These are phyloP conservation scores for Tringa solitaria DNA, from an alignment of 2,113 vertebrate species.

Conservation along the genomic window DNA sequence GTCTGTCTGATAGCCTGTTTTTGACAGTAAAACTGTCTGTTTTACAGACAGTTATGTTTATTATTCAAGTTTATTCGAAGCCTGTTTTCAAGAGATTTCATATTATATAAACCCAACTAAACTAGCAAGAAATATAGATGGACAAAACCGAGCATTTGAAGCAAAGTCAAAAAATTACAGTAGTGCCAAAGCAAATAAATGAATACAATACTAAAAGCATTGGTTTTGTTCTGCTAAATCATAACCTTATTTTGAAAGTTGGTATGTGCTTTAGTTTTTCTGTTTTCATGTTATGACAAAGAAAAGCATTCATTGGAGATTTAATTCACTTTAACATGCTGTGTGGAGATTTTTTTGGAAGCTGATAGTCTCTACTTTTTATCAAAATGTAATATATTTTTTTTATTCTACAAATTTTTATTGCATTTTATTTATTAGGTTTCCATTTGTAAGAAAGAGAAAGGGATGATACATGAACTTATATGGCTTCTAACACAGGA, in stretches of 20 bases:
- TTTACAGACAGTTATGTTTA: neutral
- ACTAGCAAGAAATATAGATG: neutral
- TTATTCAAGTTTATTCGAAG: neutral
- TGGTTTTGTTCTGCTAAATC: constrained; percentile 28
- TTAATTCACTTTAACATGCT: neutral
- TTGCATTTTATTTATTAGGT: neutral
- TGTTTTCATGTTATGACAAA: constrained; percentile 15
- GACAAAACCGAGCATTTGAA: neutral
- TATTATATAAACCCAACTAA: neutral
- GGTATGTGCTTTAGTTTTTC: constrained; percentile 9
- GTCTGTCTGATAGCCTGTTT: neutral
- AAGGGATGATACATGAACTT: neutral
- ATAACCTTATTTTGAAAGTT: constrained; percentile 32
- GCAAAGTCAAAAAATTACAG: neutral
- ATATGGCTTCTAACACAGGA: neutral
- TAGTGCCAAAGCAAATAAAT: constrained; percentile 40
- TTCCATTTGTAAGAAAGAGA: neutral
- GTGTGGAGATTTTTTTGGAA: neutral
- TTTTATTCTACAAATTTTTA: neutral
- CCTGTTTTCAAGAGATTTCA: neutral
- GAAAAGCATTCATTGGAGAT: neutral
- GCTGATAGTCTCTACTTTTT: neutral
- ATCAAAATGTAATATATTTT: neutral
- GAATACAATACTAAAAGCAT: constrained; percentile 35
- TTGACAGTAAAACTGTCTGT: neutral